Evolutionary conservation across 1,140 invertebrate species (phyloP).

Genomic region (Bombus confusus): DNA sequence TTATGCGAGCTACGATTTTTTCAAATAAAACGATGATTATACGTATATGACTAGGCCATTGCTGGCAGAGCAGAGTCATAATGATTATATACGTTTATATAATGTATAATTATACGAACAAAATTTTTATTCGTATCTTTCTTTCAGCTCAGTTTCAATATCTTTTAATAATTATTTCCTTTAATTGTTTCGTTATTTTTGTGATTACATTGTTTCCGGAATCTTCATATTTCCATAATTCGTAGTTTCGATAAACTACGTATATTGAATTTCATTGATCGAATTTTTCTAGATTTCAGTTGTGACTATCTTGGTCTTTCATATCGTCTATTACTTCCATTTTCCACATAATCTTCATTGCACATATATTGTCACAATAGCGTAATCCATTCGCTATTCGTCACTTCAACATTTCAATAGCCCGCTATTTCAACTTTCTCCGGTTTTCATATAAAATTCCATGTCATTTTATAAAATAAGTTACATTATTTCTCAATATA

Average conservation of each 20-base stretch:
- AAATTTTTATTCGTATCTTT: too few relatives aligned
- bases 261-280: not conserved
- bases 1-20: conserved; percentile 40
- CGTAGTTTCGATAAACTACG: not conserved
- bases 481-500: not conserved
- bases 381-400: not conserved
- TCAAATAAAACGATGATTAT: not conserved
- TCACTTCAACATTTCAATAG: not conserved
- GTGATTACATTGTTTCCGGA: not conserved
- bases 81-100: not conserved
- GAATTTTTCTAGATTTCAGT: not conserved
- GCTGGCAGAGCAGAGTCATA: conserved; percentile 22
- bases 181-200: not conserved
- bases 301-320: not conserved
- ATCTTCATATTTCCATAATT: not conserved
- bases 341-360: not conserved
- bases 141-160: not conserved
- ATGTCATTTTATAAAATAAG: not conserved
- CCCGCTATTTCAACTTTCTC: not conserved
- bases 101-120: not conserved
- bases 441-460: not conserved
- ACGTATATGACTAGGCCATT: too few relatives aligned
- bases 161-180: not conserved
- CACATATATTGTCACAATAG: not conserved
- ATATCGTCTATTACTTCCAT: not conserved